Percentiles rank a stretch among this genome's conserved stretches.
Evolutionary conservation across 1,140 invertebrate genomes (phyloP).

Genomic region (Onthophagus taurus): DNA sequence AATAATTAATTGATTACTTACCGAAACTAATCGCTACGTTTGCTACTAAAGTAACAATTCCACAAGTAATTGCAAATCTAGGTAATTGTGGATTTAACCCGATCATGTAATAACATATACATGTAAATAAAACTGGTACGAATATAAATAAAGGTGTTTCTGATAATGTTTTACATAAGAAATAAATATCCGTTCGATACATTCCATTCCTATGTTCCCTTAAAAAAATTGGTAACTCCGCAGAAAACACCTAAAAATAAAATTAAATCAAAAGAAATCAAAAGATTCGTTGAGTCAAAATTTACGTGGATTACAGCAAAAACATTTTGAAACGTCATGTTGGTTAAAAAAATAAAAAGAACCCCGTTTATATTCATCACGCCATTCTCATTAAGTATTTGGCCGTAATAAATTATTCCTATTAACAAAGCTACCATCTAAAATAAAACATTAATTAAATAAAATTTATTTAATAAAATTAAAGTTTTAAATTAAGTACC

Average conservation of each 20-base stretch:
- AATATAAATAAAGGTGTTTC: slow-evolving; percentile 75
- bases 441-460: slow-evolving; percentile 26
- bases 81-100: slow-evolving; percentile 62
- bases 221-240: slow-evolving; percentile 85
- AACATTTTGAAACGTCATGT: slow-evolving; percentile 90
- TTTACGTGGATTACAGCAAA: slow-evolving; percentile 82
- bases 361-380: slow-evolving; percentile 94
- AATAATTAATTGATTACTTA: slow-evolving; percentile 38
- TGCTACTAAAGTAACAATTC: slow-evolving; percentile 70
- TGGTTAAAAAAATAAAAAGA: slow-evolving; percentile 86
- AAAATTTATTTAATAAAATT: background rate
- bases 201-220: slow-evolving; percentile 85
- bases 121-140: slow-evolving; percentile 75
- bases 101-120: slow-evolving; percentile 81
- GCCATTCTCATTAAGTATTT: slow-evolving; percentile 74
- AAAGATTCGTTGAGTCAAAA: too few species aligned
- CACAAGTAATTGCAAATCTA: slow-evolving; percentile 66
- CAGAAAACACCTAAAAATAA: slow-evolving; percentile 73
- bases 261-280: background rate
- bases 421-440: slow-evolving; percentile 80
- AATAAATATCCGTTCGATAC: slow-evolving; percentile 89
- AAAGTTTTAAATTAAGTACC: slow-evolving; percentile 42
- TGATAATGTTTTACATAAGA: slow-evolving; percentile 82
- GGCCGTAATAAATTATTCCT: slow-evolving; percentile 82
- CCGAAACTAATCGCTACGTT: slow-evolving; percentile 90